Percentiles rank a stretch among this genome's conserved stretches.
Evolutionary conservation across 2,113 vertebrate species (phyloP).

Genomic region (Cynopterus brachyotis): DNA sequence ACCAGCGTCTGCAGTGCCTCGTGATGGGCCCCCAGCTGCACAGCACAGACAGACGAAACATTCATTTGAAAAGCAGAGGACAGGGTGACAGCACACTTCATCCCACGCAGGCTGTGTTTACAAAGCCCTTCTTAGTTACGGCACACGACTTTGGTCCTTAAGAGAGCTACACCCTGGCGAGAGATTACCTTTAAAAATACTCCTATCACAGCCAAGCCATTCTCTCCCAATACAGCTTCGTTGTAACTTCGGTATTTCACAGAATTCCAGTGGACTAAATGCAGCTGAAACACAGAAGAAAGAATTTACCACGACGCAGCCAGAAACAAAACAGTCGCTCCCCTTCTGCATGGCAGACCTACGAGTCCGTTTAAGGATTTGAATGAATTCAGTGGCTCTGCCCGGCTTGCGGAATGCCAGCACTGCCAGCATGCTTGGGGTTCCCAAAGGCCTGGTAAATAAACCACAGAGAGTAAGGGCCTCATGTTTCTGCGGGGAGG

Average conservation of each 20-base stretch:
- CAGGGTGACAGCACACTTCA: too few relatives aligned
- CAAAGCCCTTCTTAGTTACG: not conserved
- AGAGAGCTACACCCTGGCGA: accelerated
- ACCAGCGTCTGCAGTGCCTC: conserved; percentile 93
- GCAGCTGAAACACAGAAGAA: conserved; percentile 86
- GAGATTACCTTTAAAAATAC: conserved; percentile 93
- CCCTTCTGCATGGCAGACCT: accelerated
- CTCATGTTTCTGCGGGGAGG: accelerated
- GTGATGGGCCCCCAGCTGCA: conserved; percentile 91
- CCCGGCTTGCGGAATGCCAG: not conserved
- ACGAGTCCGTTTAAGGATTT: accelerated
- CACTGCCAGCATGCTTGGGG: not conserved
- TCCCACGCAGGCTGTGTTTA: accelerated
- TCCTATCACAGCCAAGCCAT: conserved; percentile 93
- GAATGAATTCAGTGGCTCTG: not conserved
- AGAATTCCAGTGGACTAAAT: conserved; percentile 97
- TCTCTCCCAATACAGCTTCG: conserved; percentile 91
- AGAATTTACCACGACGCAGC: accelerated
- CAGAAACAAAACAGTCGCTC: accelerated
- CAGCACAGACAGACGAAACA: not conserved
- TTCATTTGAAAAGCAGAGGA: not conserved
- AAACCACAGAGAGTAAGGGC: accelerated
- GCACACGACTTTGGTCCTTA: accelerated
- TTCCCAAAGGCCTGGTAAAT: accelerated
- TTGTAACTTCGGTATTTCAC: conserved; percentile 89